Evolutionary conservation across 2,888 invertebrate genomes (phyloP), one percentile per base, ranked within the genome.

Genomic region (Melieria crassipennis): DNA sequence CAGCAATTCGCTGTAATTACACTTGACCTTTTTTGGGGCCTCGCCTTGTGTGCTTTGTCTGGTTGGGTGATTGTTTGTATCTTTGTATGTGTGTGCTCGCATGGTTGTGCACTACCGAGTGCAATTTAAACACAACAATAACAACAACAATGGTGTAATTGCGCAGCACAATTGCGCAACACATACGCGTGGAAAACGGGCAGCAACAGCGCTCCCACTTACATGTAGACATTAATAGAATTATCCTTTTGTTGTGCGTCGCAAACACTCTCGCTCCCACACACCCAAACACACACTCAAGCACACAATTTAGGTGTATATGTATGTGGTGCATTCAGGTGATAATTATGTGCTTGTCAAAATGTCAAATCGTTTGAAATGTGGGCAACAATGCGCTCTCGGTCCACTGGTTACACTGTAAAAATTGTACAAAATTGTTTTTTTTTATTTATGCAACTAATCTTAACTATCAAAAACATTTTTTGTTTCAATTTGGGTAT

Each of bases 131-230:
- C 55, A 56, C 13, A 65, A 56, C n/a, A 30, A 46, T 16, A 65
- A 47, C 48, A 13, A 13, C 75, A 75, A 30, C 75, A 71, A 73
- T 73, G 73, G 76, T 77, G 78, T 74, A 76, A 76, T 78, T 73
- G 66, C 46, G n/a, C 47, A 45, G 16, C 45, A 50, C 43, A 52
- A 13, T 10, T n/a, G n/a, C n/a, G 16, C 55, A 30, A 69, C 57
- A 69, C 62, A 69, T 47, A 65, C 60, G 55, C 30, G 30, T 30
- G 30, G 30, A 30, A 30, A 30, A 30, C 30, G 30, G 30, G 3
- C 30, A 30, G 30, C 30, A 30, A 30, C 30, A 30, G 3, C 57
- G 65, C 45, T 16, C 62, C 55, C 66, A 67, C 46, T 16, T 61
- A 52, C 13, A 55, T 43, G 11, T 50, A 10, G 11, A 50, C 50